Base-by-base conservation (phyloP, 2,797 vertebrate genomes). In the Discoglossus pictus region DNA sequence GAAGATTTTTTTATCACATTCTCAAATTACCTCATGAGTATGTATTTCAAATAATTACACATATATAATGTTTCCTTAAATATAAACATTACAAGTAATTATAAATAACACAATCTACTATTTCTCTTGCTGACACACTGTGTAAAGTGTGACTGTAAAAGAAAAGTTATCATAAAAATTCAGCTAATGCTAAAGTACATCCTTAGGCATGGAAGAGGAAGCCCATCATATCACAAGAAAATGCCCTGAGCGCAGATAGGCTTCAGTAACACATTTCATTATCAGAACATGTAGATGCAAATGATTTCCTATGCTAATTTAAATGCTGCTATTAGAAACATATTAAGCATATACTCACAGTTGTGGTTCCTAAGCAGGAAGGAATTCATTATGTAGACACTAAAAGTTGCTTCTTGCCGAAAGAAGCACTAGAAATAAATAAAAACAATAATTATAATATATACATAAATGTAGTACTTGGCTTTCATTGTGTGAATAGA, bases 191-290 rank as follows among this genome's bases (percentile, higher is more conserved):
- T 79, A 74, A 82, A 31, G 27, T 31, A 31, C 27, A 39, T 77
- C 80, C 74, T 71, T 18, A 68, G 73, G 77, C 80, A 75, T 35
- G 70, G 78, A 79, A 78, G 53, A 78, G 18, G 12, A 74, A 81
- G 65, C 36, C 76, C 73, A 68, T 78, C 68, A 68, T 40, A 70
- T 31, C 50, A 63, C 51, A 43, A 68, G 73, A 73, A 74, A 68
- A 59, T 67, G 50, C 54, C 69, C 74, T 16, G 46, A 74, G 65
- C 68, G 73, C 21, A 58, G 75, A 78, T 10, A 23, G 43, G 59
- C 1, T 5, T 59, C 73, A 76, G 70, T 27, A 73, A 77, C 71
- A 15, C 46, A 53, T 27, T 72, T 83, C 71, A 75, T 63, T 75
- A 78, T 73, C 62, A 56, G 60, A 16, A 51, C 52, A 27, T 51